These are phyloP conservation scores for Nephila pilipes DNA, from an alignment of 1,140 invertebrate genomes.

Conservation along the genomic window DNA sequence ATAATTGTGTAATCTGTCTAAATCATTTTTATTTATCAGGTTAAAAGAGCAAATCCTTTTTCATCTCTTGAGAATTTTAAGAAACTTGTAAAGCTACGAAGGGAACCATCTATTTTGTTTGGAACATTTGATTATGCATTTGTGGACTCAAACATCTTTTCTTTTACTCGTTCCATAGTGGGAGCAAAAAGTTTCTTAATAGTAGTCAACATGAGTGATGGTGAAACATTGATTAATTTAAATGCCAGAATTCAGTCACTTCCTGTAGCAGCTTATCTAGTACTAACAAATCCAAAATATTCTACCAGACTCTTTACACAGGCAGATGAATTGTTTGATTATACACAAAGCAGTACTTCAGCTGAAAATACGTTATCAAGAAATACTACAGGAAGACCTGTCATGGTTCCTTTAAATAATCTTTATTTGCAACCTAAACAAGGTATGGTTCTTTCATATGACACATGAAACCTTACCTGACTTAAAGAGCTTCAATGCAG, in stretches of 20 bases:
- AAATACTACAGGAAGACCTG: neutral
- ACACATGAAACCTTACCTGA: neutral
- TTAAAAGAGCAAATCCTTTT: constrained; percentile 44
- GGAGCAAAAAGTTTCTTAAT: constrained; percentile 43
- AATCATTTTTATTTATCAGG: constrained; percentile 28
- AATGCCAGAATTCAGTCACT: neutral
- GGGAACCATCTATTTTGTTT: constrained; percentile 40
- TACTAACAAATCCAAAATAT: constrained; percentile 47
- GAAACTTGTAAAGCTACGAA: constrained; percentile 40
- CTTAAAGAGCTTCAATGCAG: neutral
- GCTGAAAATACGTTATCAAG: neutral
- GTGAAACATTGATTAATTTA: neutral
- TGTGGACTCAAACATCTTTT: constrained; percentile 54
- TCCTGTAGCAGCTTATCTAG: constrained; percentile 18
- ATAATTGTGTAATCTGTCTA: no score
- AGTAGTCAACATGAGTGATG: constrained; percentile 43
- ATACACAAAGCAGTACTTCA: neutral
- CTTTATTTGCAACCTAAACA: constrained; percentile 39
- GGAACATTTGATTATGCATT: constrained; percentile 21
- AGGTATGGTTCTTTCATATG: constrained; percentile 46
- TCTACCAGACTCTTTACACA: neutral
- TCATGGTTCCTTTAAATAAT: constrained; percentile 36
- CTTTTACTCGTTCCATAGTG: constrained; percentile 27
- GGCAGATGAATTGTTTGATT: neutral
- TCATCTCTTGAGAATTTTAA: constrained; percentile 49